Evolutionary conservation across 2,797 vertebrate species (phyloP).

Genomic region (Rhodeus uyekii): DNA sequence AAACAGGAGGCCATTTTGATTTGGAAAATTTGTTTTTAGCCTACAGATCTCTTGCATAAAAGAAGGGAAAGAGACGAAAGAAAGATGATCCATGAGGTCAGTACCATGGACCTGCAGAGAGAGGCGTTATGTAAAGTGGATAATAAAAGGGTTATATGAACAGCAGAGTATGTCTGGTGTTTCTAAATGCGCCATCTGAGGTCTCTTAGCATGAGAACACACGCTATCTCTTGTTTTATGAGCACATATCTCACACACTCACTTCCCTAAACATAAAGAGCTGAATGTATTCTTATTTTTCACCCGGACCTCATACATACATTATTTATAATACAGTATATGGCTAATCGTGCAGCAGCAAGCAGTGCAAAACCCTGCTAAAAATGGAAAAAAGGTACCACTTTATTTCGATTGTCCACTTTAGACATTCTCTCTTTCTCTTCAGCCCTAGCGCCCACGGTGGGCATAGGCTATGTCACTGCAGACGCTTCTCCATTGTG

Average conservation of each 20-base stretch:
- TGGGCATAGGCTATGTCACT: no score
- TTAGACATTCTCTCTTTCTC: not conserved
- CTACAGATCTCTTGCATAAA: not conserved
- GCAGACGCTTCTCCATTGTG: no score
- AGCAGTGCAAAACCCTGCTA: not conserved
- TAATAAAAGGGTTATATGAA: slow-evolving; percentile 39
- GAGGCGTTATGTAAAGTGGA: slow-evolving; percentile 46
- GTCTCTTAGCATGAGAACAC: slow-evolving; percentile 29
- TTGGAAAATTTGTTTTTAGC: not conserved
- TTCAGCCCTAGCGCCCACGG: no score
- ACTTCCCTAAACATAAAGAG: not conserved
- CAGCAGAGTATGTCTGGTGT: slow-evolving; percentile 28
- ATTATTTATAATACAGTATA: not conserved
- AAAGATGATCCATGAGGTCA: not conserved
- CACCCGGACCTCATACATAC: not conserved
- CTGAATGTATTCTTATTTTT: not conserved
- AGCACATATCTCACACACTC: not conserved
- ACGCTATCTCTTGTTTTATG: not conserved
- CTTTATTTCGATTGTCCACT: not conserved
- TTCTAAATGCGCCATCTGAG: slow-evolving; percentile 44
- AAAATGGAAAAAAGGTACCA: no score
- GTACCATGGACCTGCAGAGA: slow-evolving; percentile 3
- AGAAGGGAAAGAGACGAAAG: not conserved
- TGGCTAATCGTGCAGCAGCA: not conserved
- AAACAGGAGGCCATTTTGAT: not conserved